These are phyloP conservation scores for Drosophila kambysellisi DNA, from an alignment of 2,888 invertebrate species.

Conservation along the genomic window DNA sequence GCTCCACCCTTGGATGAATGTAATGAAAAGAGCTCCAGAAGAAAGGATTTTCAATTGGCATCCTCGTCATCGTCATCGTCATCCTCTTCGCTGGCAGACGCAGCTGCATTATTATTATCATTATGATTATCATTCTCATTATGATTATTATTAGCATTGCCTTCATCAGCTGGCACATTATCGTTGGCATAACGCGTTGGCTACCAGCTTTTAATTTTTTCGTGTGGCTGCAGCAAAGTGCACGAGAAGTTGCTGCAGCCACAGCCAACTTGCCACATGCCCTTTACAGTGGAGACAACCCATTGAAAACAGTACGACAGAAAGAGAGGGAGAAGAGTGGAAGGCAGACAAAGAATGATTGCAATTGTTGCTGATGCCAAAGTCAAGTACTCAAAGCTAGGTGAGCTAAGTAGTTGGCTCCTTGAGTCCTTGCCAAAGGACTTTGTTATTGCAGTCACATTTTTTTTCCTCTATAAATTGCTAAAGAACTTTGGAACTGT, in stretches of 20 bases:
- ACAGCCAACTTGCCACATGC: constrained; percentile 51
- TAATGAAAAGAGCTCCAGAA: constrained; percentile 51
- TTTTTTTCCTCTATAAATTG: constrained; percentile 9
- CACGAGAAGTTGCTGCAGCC: constrained; percentile 25
- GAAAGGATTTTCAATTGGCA: constrained; percentile 74
- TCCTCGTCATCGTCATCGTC: constrained; percentile 45
- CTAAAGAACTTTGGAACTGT: constrained; percentile 9
- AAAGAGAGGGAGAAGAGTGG: neutral
- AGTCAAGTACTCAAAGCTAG: constrained; percentile 44
- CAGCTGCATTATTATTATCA: constrained; percentile 38
- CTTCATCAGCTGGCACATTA: constrained; percentile 72
- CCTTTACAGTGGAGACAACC: constrained; percentile 53
- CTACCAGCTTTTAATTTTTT: constrained; percentile 48
- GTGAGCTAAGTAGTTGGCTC: constrained; percentile 31
- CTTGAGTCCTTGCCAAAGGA: constrained; percentile 40
- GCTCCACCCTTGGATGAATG: constrained; percentile 19
- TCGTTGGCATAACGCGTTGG: constrained; percentile 50
- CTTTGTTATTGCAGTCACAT: constrained; percentile 7
- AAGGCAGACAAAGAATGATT: constrained; percentile 26
- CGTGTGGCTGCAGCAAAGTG: constrained; percentile 3
- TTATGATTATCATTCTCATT: constrained; percentile 49
- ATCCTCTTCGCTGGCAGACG: constrained; percentile 27
- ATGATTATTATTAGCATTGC: constrained; percentile 57
- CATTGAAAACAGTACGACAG: constrained; percentile 23
- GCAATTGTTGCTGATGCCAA: constrained; percentile 52